Evolutionary conservation across 37 sponge, comb jelly and placozoan genomes (phyloP).

Genomic region (Sycon ciliatum): DNA sequence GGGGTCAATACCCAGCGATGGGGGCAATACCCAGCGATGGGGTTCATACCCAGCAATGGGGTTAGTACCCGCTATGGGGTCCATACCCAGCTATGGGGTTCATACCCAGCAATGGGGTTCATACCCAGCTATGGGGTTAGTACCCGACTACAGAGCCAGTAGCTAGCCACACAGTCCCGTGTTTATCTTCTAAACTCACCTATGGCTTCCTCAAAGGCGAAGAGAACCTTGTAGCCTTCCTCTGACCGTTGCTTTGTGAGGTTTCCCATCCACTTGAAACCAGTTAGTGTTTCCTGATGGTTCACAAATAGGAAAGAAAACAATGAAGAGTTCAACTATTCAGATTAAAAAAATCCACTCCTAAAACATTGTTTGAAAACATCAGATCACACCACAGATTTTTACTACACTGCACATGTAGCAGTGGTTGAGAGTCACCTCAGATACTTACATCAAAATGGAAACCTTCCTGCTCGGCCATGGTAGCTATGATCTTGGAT

Average conservation of each 20-base stretch:
- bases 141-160: too few relatives aligned
- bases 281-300: slow-evolving; percentile 79
- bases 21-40: too few relatives aligned
- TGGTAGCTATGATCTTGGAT: slow-evolving; percentile 69
- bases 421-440: too few relatives aligned
- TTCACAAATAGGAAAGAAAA: background rate
- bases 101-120: too few relatives aligned
- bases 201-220: slow-evolving; percentile 95
- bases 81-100: too few relatives aligned
- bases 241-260: slow-evolving; percentile 35
- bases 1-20: too few relatives aligned
- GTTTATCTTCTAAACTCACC: slow-evolving; percentile 1
- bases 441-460: slow-evolving; percentile 53
- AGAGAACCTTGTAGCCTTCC: slow-evolving; percentile 73
- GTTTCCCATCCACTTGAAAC: slow-evolving; percentile 99
- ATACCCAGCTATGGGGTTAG: too few relatives aligned
- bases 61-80: too few relatives aligned
- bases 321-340: background rate
- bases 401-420: too few relatives aligned
- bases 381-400: too few relatives aligned
- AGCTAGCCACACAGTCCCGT: background rate
- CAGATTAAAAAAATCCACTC: background rate
- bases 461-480: slow-evolving; percentile 78
- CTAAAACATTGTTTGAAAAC: too few relatives aligned
- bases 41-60: too few relatives aligned